Conservation (phyloP, 2,888 invertebrate genomes). For the Rhyacophila evoluta region DNA sequence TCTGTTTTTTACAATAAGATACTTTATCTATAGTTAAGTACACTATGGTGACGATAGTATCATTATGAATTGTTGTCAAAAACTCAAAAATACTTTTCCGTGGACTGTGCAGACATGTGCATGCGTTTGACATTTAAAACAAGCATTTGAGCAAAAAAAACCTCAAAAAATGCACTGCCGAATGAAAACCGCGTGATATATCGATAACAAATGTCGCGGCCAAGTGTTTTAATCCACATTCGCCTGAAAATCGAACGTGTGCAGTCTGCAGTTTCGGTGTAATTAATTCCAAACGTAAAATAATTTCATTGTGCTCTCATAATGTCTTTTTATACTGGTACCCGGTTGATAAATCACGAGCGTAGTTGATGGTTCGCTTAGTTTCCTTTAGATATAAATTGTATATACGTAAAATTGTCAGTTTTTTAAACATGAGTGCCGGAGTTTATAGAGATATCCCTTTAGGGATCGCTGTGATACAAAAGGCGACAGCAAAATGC, state of each 20-base stretch:
- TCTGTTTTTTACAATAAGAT: neutral
- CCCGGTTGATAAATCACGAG: constrained; percentile 33
- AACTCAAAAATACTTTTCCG: constrained; percentile 13
- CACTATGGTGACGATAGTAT: neutral
- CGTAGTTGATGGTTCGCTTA: constrained; percentile 37
- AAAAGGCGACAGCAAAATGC: constrained; percentile 67
- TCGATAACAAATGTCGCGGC: constrained; percentile 14
- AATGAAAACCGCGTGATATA: constrained; percentile 22
- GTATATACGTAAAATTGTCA: constrained; percentile 35
- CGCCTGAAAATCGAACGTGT: constrained; percentile 9
- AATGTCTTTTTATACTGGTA: constrained; percentile 10
- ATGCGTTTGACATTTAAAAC: constrained; percentile 18
- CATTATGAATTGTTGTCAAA: neutral
- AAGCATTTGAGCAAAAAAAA: neutral
- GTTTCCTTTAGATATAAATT: constrained; percentile 40
- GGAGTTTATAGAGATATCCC: constrained; percentile 69
- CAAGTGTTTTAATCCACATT: constrained; percentile 19
- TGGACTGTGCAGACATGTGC: neutral
- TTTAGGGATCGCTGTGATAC: constrained; percentile 73
- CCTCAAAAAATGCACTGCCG: constrained; percentile 1
- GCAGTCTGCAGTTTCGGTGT: neutral
- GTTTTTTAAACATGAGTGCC: constrained; percentile 65
- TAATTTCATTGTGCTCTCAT: neutral
- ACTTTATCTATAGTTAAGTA: neutral
- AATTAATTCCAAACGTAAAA: constrained; percentile 8